These are phyloP conservation scores for Sinopyrophorus schimmeli DNA, from an alignment of 2,888 invertebrate genomes.

Conservation along the genomic window DNA sequence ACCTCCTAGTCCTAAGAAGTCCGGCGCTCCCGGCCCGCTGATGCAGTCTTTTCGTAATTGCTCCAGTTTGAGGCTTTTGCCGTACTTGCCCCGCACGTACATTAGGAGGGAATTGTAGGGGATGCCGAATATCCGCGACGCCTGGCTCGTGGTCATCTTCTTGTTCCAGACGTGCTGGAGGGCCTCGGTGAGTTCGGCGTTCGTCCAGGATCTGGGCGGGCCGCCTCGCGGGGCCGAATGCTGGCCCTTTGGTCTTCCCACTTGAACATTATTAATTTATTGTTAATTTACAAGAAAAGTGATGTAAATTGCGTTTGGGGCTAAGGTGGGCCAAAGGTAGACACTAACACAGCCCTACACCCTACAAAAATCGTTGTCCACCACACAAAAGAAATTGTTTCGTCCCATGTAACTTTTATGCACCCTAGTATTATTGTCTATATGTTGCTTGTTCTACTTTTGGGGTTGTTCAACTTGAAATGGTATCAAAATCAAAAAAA, in stretches of 20 bases:
- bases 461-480: no score
- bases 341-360: no score
- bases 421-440: no score
- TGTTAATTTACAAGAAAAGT: no score
- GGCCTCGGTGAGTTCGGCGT: constrained; percentile 87
- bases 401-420: no score
- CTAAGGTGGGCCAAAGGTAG: no score
- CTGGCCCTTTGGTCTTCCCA: constrained; percentile 85
- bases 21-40: constrained; percentile 64
- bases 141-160: constrained; percentile 92
- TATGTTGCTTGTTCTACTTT: no score
- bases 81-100: constrained; percentile 92
- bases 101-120: constrained; percentile 91
- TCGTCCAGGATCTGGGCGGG: constrained; percentile 90
- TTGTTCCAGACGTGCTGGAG: constrained; percentile 94
- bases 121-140: constrained; percentile 86
- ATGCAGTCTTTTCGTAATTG: constrained; percentile 87
- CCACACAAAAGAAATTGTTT: no score
- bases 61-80: constrained; percentile 87
- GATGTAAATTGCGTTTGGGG: no score
- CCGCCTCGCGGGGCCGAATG: constrained; percentile 90
- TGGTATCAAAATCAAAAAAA: no score
- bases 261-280: constrained; percentile 57
- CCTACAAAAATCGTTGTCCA: no score
- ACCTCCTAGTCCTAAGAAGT: constrained; percentile 25